These are phyloP conservation scores for Tupaia tana DNA, from an alignment of 2,113 vertebrate species.

Conservation along the genomic window DNA sequence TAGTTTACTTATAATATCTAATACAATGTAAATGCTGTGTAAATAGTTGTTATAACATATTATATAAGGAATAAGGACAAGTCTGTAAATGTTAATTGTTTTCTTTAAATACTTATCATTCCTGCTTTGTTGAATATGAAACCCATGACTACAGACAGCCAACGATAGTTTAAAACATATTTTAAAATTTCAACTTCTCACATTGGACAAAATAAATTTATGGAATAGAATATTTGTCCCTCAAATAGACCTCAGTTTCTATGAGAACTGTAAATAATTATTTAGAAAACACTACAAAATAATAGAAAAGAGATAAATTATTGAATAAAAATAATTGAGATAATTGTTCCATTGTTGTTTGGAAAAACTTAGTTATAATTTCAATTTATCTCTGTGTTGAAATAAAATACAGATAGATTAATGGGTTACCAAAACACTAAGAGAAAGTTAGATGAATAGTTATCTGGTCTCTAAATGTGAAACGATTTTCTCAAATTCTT, in stretches of 20 bases:
- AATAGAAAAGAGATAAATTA: background rate
- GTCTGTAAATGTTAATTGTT: too few species aligned
- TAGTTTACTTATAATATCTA: too few species aligned
- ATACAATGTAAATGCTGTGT: too few species aligned
- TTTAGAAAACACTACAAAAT: background rate
- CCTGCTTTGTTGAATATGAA: too few species aligned
- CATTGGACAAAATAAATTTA: background rate
- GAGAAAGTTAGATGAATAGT: background rate
- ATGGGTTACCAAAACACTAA: background rate
- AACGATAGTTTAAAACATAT: background rate
- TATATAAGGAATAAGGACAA: too few species aligned
- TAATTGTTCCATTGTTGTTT: constrained; percentile 1
- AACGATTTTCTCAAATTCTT: background rate
- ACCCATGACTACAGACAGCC: too few species aligned
- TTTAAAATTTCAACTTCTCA: background rate
- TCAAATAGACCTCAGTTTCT: background rate
- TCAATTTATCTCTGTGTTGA: background rate
- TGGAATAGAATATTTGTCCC: background rate
- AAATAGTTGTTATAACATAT: too few species aligned
- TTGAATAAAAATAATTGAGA: background rate
- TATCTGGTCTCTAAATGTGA: background rate
- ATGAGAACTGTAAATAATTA: background rate
- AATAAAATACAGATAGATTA: constrained; percentile 35
- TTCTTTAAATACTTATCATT: too few species aligned
- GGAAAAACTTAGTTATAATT: background rate